Base-by-base conservation (phyloP, 2,797 vertebrate genomes). In the Anisognathus igniventris region DNA sequence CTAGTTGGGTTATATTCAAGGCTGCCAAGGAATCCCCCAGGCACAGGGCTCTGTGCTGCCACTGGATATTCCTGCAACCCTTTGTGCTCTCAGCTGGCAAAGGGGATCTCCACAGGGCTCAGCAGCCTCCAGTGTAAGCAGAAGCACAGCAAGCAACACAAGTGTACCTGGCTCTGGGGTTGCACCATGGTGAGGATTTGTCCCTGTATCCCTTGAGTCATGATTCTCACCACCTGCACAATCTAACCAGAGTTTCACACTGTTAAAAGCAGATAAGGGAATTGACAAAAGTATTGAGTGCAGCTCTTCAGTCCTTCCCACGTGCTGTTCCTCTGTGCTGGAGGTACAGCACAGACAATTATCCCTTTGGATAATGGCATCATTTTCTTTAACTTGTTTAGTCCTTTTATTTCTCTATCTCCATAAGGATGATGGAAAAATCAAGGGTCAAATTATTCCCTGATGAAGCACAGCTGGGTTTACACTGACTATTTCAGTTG, bases 251-350 rank as follows among this genome's bases (percentile, higher is more conserved):
- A 54, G 47, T 65, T 91, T 91, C 87, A 72, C 62, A 86, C 80
- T 86, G 91, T 90, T 96, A 90, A 80, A 92, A 88, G 40, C 54
- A 92, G 68, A 75, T 77, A 67, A 75, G 62, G 40, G 89, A 96
- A 97, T 96, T 84, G 94, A 96, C 92, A 68, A 80, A 96, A 91
- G 75, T 96, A 96, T 96, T 3, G 93, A 96, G 68, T 72, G 81
- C n/a, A 90, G 65, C 81, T 86, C 65, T 88, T 86, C 78, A 81
- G 78, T 80, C 65, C 66, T 91, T 93, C 91, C 78, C 75, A 94
- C 62, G 61, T 95, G 89, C 66, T 95, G 86, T 78, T 94, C 37
- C 37, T 56, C 54, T 94, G 94, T 95, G 94, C 92, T 94, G 51
- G 48, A 91, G 24, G 35, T 88, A 70, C 44, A 94, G 82, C 62